phyloP scores from a whole-genome alignment of 2,113 vertebrate genomes.

The Ardeotis arabs region DNA sequence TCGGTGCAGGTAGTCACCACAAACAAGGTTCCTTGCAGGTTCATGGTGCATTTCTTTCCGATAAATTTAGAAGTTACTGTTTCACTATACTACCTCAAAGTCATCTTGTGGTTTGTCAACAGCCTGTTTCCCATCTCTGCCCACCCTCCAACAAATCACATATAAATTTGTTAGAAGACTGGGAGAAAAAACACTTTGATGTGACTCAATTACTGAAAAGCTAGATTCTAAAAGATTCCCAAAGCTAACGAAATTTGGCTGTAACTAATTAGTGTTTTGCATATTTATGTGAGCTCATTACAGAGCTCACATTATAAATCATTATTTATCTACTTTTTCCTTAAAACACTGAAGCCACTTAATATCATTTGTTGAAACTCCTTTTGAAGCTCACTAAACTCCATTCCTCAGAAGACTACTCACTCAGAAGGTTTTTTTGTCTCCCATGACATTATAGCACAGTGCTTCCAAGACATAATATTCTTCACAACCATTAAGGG shows the following conservation, averaged over 20 bases:
- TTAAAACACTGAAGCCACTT: constrained; percentile 7
- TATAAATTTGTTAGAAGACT: not conserved
- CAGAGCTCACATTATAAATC: constrained; percentile 5
- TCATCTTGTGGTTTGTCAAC: not conserved
- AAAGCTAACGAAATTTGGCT: not conserved
- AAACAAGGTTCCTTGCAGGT: not conserved
- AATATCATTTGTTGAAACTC: not conserved
- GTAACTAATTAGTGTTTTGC: constrained; percentile 1
- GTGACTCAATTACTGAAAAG: constrained; percentile 42
- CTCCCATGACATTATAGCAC: not conserved
- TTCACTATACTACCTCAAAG: not conserved
- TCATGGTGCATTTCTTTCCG: not conserved
- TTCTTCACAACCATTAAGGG: not conserved
- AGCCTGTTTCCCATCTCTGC: not conserved
- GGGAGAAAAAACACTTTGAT: constrained; percentile 13
- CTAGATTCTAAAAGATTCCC: not conserved
- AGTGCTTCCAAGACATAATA: not conserved
- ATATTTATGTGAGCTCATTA: constrained; percentile 34
- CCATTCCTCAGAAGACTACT: not conserved
- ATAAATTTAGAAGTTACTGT: not conserved
- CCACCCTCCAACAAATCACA: not conserved
- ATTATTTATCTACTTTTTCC: constrained; percentile 14
- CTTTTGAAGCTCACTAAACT: not conserved
- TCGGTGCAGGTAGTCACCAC: not conserved
- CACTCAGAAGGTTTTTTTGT: not conserved